A percentile compares a stretch with the other conserved stretches of the same genome.
These are phyloP conservation scores for Myotis davidii DNA, from an alignment of 2,113 vertebrate species.

Conservation along the genomic window DNA sequence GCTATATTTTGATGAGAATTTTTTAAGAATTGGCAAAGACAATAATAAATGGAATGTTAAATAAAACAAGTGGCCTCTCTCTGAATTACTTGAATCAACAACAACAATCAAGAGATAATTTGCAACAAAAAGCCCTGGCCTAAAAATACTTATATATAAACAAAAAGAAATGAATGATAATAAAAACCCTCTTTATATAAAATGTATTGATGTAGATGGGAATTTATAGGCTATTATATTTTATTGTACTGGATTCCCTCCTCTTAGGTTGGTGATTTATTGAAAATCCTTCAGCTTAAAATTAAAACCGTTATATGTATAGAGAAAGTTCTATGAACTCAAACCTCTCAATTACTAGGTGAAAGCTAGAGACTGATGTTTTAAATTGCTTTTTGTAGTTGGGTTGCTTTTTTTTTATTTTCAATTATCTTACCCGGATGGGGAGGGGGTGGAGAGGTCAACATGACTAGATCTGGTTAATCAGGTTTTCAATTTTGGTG, in stretches of 20 bases:
- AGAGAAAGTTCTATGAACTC: background rate
- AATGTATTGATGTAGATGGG: background rate
- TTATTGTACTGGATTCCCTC: background rate
- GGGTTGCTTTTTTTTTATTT: conserved; percentile 38
- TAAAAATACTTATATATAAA: background rate
- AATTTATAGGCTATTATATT: background rate
- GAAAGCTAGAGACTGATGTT: conserved; percentile 39
- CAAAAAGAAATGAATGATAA: background rate
- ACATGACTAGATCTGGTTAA: background rate
- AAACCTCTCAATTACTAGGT: conserved; percentile 37
- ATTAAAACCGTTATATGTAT: conserved; percentile 8
- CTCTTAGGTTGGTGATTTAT: background rate
- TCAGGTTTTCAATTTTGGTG: conserved; percentile 39
- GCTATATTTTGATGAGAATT: background rate
- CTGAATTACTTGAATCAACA: background rate
- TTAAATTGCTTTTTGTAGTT: conserved; percentile 55
- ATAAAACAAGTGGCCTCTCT: background rate
- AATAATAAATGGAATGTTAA: background rate
- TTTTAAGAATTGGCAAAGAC: background rate
- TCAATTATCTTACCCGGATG: conserved; percentile 18
- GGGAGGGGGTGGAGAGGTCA: conserved; percentile 9
- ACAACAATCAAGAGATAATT: background rate
- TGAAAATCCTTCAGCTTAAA: conserved; percentile 34
- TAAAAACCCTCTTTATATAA: background rate
- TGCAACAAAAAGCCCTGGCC: background rate